These are phyloP conservation scores for Xestia sexstrigata DNA, from an alignment of 2,888 invertebrate genomes.

Conservation along the genomic window DNA sequence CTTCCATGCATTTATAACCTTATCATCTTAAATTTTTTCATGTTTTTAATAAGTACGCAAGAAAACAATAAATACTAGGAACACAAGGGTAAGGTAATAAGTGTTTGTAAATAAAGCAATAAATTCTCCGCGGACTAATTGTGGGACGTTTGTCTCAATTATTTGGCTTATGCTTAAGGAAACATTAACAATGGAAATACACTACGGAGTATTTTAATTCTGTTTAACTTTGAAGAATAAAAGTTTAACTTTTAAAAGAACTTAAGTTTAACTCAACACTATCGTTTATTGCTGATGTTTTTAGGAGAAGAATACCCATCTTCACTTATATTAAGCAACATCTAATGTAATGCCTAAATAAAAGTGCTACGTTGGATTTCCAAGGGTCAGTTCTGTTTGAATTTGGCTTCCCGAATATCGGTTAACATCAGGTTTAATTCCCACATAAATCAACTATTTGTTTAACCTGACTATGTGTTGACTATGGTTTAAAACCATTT, in stretches of 20 bases:
- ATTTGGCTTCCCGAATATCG: too few species aligned
- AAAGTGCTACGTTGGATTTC: too few species aligned
- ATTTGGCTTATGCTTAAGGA: conserved; percentile 51
- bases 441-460: neutral
- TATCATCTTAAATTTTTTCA: neutral
- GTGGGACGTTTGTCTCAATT: conserved; percentile 61
- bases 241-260: neutral
- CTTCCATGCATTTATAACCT: neutral
- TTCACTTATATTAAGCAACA: neutral
- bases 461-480: neutral
- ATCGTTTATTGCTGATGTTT: too few species aligned
- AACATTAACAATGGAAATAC: conserved; percentile 33
- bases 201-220: neutral
- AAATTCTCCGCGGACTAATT: conserved; percentile 52
- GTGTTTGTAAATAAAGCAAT: conserved; percentile 43
- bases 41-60: neutral
- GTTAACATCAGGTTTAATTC: neutral
- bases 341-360: neutral
- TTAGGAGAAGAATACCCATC: too few species aligned
- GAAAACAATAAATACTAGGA: conserved; percentile 7
- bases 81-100: neutral
- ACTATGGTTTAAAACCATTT: neutral
- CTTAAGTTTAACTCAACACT: too few species aligned
- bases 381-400: too few species aligned
- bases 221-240: neutral